Base-by-base conservation (phyloP, 2,888 invertebrate species). In the Scotopteryx bipunctaria region DNA sequence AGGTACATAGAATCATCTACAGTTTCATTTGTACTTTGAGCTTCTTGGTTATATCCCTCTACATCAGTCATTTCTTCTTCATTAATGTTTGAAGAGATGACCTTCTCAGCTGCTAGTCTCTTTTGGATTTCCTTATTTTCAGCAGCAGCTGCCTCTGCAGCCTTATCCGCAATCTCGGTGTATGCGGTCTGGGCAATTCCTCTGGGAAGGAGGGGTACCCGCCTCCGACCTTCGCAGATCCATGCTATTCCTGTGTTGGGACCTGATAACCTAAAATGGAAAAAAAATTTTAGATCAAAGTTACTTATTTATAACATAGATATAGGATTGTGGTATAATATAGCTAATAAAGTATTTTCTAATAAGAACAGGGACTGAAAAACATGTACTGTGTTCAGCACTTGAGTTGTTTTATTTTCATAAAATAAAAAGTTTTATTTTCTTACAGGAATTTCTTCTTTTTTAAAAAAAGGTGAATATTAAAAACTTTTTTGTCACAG, bases 101-200 rank as follows among this genome's bases (percentile, higher is more conserved):
- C 73, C 61, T 83, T 83, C 43, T 87, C 87, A 1, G 75, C 78
- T 59, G 84, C 85, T 9, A 86, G 68, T 61, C 83, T 81, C 48
- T 83, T 85, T 53, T 76, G 71, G 13, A 87, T 65, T 52, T 86
- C 86, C 44, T 77, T 82, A 54, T 90, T 89, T 55, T 88, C 86
- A 3, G 73, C 80, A 3, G 79, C 81, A 0, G 81, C 79, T 1
- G 71, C 73, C 51, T 85, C 84, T 0, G 96, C 95, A 42, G 94
- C 93, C 77, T 94, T 94, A 81, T 97, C 96, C 8, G 97, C 97
- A 62, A 97, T 91, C 57, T 94, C 93, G 52, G 96, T 95, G 76
- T 96, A 95, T 27, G 95, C 94, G 3, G 97, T 97, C 73, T 96
- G 96, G 4, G 97, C 95, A 43, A 95, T 93, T n/a, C 95, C 93